A percentile compares a stretch with the other conserved stretches of the same genome.
Evolutionary conservation across 2,888 invertebrate genomes (phyloP).

Genomic region (Drosophila austrosaltans): DNA sequence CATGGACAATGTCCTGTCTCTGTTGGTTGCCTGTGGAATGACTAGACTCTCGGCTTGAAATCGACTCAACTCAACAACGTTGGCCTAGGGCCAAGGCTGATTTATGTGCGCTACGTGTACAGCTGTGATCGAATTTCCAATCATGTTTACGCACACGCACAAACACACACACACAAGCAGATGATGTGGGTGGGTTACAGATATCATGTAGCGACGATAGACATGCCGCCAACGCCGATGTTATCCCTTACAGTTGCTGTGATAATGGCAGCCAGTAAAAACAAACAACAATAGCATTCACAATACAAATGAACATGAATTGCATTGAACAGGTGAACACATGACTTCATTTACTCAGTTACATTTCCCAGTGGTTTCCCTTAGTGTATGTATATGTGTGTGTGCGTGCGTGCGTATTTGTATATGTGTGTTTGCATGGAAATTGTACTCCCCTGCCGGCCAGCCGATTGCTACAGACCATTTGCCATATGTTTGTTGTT

Average conservation of each 20-base stretch:
- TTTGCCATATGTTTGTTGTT: constrained; percentile 56
- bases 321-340: constrained; percentile 76
- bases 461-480: constrained; percentile 16
- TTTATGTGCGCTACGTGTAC: constrained; percentile 80
- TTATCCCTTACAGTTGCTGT: constrained; percentile 50
- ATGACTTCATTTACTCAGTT: constrained; percentile 74
- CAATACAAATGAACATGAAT: constrained; percentile 78
- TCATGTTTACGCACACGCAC: constrained; percentile 65
- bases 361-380: constrained; percentile 46
- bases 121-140: constrained; percentile 79
- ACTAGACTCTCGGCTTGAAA: constrained; percentile 58
- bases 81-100: constrained; percentile 65
- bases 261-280: constrained; percentile 36
- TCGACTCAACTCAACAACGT: constrained; percentile 52
- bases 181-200: constrained; percentile 27
- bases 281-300: constrained; percentile 53
- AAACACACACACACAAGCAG: constrained; percentile 24
- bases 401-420: constrained; percentile 38
- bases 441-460: constrained; percentile 12
- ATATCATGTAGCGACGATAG: constrained; percentile 67
- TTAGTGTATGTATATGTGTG: background rate
- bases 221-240: constrained; percentile 66
- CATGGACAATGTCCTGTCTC: constrained; percentile 48
- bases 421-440: constrained; percentile 24
- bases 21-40: constrained; percentile 45